Percentiles rank a stretch among this genome's conserved stretches.
Conservation (phyloP, 2,797 vertebrate genomes). For the Rousettus madagascariensis region DNA sequence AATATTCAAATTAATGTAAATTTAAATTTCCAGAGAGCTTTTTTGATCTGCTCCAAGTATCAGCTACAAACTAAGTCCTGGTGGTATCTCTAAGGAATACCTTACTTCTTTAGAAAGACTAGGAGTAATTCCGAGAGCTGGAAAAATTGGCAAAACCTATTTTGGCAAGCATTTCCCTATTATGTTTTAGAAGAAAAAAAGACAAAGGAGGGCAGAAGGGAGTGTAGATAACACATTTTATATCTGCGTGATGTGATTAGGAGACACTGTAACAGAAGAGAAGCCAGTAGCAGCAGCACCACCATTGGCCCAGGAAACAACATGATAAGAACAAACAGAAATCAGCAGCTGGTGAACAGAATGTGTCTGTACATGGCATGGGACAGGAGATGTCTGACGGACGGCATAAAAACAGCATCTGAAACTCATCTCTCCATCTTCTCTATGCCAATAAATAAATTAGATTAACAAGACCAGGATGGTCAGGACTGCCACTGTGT, state of each 20-base stretch:
- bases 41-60: not conserved
- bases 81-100: not conserved
- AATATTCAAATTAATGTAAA: constrained; percentile 42
- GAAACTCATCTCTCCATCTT: constrained; percentile 8
- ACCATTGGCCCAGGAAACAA: constrained; percentile 28
- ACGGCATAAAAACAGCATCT: constrained; percentile 50
- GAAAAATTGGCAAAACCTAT: not conserved
- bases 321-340: constrained; percentile 57
- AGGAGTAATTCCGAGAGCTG: not conserved
- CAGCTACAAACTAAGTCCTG: not conserved
- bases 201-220: not conserved
- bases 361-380: constrained; percentile 60
- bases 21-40: not conserved
- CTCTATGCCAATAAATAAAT: not conserved
- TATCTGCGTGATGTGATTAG: not conserved
- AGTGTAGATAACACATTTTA: not conserved
- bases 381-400: constrained; percentile 43
- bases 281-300: not conserved
- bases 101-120: not conserved
- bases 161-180: not conserved
- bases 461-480: not conserved
- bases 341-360: constrained; percentile 71
- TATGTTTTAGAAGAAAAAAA: not conserved
- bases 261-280: not conserved
- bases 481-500: not conserved